Percentiles rank a stretch among this genome's conserved stretches.
Evolutionary conservation across 2,888 invertebrate species (phyloP).

Genomic region (Latheticus oryzae): DNA sequence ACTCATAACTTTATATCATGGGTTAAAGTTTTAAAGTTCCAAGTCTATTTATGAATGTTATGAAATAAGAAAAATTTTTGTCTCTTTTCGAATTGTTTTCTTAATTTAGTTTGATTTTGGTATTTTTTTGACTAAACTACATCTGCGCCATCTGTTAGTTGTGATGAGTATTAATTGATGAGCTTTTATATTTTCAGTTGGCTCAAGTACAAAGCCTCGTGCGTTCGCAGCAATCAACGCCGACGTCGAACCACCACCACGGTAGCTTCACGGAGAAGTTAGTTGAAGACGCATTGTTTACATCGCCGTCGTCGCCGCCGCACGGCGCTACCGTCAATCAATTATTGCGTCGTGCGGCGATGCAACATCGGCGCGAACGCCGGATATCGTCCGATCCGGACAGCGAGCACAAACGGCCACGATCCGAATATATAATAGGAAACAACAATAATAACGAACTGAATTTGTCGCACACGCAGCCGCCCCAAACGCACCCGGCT

Average conservation of each 20-base stretch:
- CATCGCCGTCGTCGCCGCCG: slow-evolving; percentile 68
- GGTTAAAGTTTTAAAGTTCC: too few relatives aligned
- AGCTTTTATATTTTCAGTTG: too few relatives aligned
- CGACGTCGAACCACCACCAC: slow-evolving; percentile 65
- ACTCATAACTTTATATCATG: too few relatives aligned
- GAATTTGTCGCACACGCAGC: slow-evolving; percentile 56
- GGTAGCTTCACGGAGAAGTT: slow-evolving; percentile 66
- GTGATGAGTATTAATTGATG: too few relatives aligned
- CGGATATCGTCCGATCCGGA: slow-evolving; percentile 76
- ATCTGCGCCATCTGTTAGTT: too few relatives aligned
- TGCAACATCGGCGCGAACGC: slow-evolving; percentile 67
- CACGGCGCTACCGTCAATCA: slow-evolving; percentile 72
- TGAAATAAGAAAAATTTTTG: too few relatives aligned
- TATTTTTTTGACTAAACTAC: too few relatives aligned
- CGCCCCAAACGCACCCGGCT: slow-evolving; percentile 69
- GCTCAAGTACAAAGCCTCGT: slow-evolving; percentile 76
- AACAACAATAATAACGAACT: slow-evolving; percentile 68
- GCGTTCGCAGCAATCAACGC: slow-evolving; percentile 67
- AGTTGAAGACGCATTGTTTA: slow-evolving; percentile 70
- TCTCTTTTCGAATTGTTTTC: too few relatives aligned
- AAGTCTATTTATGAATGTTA: too few relatives aligned
- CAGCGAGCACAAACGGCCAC: slow-evolving; percentile 72
- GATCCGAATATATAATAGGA: slow-evolving; percentile 63
- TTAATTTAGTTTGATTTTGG: too few relatives aligned
- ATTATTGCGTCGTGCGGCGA: slow-evolving; percentile 70